phyloP scores from a whole-genome alignment of 2,888 invertebrate genomes.

The Sisyra terminalis region DNA sequence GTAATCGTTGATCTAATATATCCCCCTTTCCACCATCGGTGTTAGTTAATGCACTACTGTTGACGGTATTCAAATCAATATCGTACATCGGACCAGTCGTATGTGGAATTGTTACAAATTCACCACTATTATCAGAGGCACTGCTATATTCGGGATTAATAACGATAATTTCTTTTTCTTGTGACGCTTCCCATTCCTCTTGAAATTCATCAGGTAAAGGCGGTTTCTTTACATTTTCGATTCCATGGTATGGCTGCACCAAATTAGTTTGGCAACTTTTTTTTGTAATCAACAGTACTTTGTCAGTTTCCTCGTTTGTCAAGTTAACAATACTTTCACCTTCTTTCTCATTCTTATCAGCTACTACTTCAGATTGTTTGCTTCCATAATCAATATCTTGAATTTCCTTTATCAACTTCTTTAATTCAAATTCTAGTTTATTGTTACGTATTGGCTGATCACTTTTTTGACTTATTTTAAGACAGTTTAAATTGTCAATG shows the following conservation, averaged over 20 bases:
- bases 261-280: slow-evolving; percentile 2
- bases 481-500: neutral
- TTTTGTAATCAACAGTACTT: neutral
- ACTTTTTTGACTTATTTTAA: neutral
- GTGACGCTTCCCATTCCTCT: slow-evolving; percentile 3
- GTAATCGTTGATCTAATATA: too few relatives aligned
- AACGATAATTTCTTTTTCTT: slow-evolving; percentile 1
- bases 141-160: slow-evolving; percentile 4
- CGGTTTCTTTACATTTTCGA: neutral
- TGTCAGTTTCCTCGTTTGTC: neutral
- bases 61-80: slow-evolving; percentile 1
- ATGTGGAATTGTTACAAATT: neutral
- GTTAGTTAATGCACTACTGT: neutral
- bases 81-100: neutral
- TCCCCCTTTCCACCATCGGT: neutral
- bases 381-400: neutral
- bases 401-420: slow-evolving; percentile 3
- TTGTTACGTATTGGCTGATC: neutral
- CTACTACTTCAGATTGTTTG: neutral
- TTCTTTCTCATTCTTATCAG: neutral
- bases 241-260: neutral
- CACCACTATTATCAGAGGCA: neutral
- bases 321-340: too few relatives aligned
- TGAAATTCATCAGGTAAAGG: neutral
- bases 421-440: slow-evolving; percentile 1